Evolutionary conservation across 1,140 invertebrate species (phyloP).

Genomic region (Scaptodrosophila lebanonensis): DNA sequence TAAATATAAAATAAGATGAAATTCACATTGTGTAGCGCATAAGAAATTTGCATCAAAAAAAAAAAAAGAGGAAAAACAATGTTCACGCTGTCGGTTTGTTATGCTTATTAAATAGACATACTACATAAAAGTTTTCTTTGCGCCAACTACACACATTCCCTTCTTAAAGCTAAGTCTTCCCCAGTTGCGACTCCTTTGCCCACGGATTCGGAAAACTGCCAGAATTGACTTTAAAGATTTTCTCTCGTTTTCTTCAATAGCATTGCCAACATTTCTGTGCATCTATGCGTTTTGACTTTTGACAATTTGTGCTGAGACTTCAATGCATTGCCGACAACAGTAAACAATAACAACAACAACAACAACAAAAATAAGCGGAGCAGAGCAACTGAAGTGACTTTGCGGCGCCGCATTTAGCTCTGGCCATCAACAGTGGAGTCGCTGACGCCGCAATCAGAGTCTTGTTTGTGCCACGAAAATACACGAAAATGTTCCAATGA

Average conservation of each 20-base stretch:
- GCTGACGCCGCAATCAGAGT: too few species aligned
- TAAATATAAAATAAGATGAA: constrained; percentile 32
- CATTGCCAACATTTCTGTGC: not conserved
- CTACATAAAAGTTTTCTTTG: too few species aligned
- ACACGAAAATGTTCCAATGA: too few species aligned
- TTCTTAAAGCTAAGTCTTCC: too few species aligned
- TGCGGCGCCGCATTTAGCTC: constrained; percentile 24
- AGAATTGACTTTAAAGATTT: constrained; percentile 1
- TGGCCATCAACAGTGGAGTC: too few species aligned
- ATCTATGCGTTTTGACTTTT: constrained; percentile 31
- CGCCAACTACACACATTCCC: too few species aligned
- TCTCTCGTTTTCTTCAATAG: not conserved
- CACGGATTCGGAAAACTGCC: too few species aligned
- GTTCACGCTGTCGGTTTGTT: too few species aligned
- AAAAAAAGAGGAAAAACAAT: constrained; percentile 4
- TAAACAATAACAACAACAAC: not conserved
- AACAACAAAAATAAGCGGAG: constrained; percentile 5
- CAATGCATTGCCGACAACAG: constrained; percentile 20
- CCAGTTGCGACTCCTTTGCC: too few species aligned
- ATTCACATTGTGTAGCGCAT: too few species aligned
- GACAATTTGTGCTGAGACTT: constrained; percentile 57
- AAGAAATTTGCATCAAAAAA: constrained; percentile 10
- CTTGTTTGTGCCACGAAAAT: too few species aligned
- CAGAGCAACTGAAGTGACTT: constrained; percentile 25
- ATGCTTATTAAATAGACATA: too few species aligned